Evolutionary conservation across 1,140 invertebrate species (phyloP).

Genomic region (Diuraphis noxia): DNA sequence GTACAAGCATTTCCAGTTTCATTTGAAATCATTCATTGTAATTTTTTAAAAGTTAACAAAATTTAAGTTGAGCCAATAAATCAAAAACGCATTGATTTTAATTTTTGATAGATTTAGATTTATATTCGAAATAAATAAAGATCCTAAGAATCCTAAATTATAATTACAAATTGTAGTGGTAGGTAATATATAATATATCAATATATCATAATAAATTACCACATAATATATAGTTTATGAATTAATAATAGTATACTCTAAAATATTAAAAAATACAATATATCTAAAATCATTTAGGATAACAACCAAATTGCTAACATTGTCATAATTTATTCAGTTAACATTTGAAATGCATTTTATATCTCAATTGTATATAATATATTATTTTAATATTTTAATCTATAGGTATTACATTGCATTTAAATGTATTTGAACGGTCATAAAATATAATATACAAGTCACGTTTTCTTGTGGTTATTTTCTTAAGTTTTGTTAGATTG

Average conservation of each 20-base stretch:
- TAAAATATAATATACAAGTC: conserved; percentile 8
- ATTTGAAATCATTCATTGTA: neutral
- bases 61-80: neutral
- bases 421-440: conserved; percentile 1
- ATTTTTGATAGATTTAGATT: neutral
- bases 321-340: neutral
- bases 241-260: neutral
- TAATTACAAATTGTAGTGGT: neutral
- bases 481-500: neutral
- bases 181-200: neutral
- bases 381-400: neutral
- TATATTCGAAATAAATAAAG: neutral
- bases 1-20: neutral
- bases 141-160: neutral
- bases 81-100: neutral
- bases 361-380: neutral
- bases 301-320: neutral
- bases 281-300: neutral
- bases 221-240: neutral
- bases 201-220: neutral
- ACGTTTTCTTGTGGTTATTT: neutral
- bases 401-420: neutral
- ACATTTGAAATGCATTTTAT: neutral
- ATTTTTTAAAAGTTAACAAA: neutral
- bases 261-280: neutral